phyloP scores from a whole-genome alignment of 2,113 vertebrate genomes.

The Vulpes ferrilata region DNA sequence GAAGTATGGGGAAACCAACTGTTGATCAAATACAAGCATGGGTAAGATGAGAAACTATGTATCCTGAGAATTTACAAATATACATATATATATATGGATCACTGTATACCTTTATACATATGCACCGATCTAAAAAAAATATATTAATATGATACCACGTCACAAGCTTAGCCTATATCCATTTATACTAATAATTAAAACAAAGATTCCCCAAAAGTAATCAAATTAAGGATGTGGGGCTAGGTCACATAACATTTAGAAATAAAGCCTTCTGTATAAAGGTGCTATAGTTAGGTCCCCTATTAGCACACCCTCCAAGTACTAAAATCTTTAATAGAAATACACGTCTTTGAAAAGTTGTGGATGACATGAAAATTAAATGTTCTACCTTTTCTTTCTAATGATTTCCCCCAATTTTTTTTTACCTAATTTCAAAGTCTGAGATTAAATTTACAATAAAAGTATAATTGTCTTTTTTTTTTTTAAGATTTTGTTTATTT shows the following conservation, averaged over 20 bases:
- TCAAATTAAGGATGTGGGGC: neutral
- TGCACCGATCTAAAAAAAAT: neutral
- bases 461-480: neutral
- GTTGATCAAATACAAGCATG: neutral
- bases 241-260: neutral
- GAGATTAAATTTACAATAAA: conserved; percentile 29
- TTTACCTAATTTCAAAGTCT: conserved; percentile 42
- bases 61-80: neutral
- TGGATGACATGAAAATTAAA: neutral
- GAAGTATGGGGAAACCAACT: neutral
- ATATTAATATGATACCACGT: neutral
- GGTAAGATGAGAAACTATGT: conserved; percentile 11
- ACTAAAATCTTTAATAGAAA: neutral
- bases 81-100: neutral
- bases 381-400: conserved; percentile 5
- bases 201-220: conserved; percentile 15
- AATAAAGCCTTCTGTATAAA: neutral
- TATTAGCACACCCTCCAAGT: neutral
- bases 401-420: neutral
- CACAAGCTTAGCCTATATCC: neutral
- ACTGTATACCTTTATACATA: neutral
- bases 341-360: neutral
- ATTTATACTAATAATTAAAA: conserved; percentile 7
- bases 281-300: neutral
- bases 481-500: too few species aligned